Conservation (phyloP, 2,888 invertebrate species). For the Drosophila mayaguana region DNA sequence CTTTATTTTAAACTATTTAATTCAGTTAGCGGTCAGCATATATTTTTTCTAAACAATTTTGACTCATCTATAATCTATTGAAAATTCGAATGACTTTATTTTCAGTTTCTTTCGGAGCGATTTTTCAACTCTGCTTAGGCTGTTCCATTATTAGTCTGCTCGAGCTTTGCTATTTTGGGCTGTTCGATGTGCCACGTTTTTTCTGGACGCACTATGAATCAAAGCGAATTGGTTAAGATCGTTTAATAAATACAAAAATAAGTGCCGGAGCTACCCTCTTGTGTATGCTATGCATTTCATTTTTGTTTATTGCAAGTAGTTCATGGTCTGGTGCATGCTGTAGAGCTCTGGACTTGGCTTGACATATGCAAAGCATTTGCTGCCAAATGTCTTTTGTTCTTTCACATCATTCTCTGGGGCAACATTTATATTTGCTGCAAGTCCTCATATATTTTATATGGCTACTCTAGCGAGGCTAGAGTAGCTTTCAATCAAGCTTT, state of each 20-base stretch:
- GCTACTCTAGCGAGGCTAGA: too few relatives aligned
- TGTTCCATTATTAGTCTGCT: constrained; percentile 85
- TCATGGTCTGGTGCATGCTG: constrained; percentile 47
- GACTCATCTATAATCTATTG: not conserved
- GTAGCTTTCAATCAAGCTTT: too few relatives aligned
- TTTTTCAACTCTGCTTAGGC: constrained; percentile 86
- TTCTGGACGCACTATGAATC: constrained; percentile 21
- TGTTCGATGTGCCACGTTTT: constrained; percentile 74
- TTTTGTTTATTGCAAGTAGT: constrained; percentile 28
- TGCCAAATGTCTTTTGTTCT: constrained; percentile 38
- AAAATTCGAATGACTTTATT: too few relatives aligned
- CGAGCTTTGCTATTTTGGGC: constrained; percentile 84
- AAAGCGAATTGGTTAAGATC: constrained; percentile 15
- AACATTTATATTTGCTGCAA: constrained; percentile 9
- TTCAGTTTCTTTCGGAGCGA: constrained; percentile 85
- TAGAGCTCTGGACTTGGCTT: constrained; percentile 44
- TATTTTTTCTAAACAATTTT: not conserved
- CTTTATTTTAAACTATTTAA: not conserved
- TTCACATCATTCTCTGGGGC: constrained; percentile 14
- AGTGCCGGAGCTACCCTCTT: constrained; percentile 1
- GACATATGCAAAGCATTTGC: constrained; percentile 45
- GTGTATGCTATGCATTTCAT: constrained; percentile 17
- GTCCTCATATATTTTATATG: not conserved
- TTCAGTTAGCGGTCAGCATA: too few relatives aligned
- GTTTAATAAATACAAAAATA: constrained; percentile 40